Evolutionary conservation across 2,797 vertebrate genomes (phyloP).

Genomic region (Gallinago stenura): DNA sequence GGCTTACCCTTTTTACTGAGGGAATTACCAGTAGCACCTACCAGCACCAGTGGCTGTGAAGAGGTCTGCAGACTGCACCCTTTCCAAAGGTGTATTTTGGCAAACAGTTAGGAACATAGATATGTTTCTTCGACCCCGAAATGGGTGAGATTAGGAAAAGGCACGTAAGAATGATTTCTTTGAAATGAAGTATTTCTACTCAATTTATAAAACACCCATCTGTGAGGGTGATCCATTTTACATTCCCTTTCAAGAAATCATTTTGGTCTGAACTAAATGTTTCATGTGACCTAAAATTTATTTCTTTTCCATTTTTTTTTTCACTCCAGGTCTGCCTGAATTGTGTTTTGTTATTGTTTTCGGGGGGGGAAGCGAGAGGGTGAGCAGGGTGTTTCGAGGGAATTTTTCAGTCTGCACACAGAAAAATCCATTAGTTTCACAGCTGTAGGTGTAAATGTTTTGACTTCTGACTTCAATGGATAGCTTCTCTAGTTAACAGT

Average conservation of each 20-base stretch:
- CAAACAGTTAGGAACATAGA: not conserved
- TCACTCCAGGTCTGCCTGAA: not conserved
- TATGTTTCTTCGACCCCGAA: not conserved
- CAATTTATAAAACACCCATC: not conserved
- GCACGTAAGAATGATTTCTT: not conserved
- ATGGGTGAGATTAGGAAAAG: not conserved
- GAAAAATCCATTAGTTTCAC: slow-evolving; percentile 22
- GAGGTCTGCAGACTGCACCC: not conserved
- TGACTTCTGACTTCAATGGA: not conserved
- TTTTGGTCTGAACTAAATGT: not conserved
- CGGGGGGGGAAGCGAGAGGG: not conserved
- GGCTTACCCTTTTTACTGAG: not conserved
- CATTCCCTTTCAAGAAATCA: slow-evolving; percentile 16
- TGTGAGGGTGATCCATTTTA: slow-evolving; percentile 3
- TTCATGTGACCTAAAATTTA: not conserved
- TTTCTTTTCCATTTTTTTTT: not conserved
- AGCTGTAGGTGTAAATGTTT: slow-evolving; percentile 4
- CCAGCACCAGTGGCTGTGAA: not conserved
- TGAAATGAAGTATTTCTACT: not conserved
- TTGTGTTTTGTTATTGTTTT: not conserved
- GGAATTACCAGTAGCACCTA: not conserved
- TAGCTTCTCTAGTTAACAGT: not conserved
- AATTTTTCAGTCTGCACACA: slow-evolving; percentile 14
- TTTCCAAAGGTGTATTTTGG: not conserved
- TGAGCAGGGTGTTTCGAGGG: not conserved